Conservation (phyloP, 2,113 vertebrate species). For the Pteruthius melanotis region DNA sequence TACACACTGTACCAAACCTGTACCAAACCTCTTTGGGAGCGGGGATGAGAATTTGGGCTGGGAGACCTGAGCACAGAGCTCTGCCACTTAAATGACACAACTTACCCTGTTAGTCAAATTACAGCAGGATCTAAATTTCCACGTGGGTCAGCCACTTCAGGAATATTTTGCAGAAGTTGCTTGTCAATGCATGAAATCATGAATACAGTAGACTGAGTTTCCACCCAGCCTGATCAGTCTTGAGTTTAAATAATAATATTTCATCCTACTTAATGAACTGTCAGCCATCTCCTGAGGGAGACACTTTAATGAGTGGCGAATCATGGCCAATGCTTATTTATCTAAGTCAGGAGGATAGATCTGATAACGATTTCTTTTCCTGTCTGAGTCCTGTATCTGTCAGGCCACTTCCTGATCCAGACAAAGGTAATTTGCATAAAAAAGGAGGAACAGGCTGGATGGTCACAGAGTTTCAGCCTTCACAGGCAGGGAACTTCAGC, state of each 20-base stretch:
- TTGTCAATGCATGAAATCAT: constrained; percentile 15
- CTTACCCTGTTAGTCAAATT: background rate
- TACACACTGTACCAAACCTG: background rate
- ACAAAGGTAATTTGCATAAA: constrained; percentile 29
- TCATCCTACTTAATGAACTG: constrained; percentile 66
- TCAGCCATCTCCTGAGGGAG: constrained; percentile 58
- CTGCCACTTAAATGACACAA: background rate
- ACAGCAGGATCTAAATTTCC: background rate
- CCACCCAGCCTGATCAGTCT: constrained; percentile 24
- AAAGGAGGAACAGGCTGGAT: background rate
- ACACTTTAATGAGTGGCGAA: constrained; percentile 57
- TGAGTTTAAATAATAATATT: constrained; percentile 60
- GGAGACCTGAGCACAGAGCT: background rate
- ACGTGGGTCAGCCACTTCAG: background rate
- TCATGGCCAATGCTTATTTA: constrained; percentile 63
- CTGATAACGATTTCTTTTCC: constrained; percentile 32
- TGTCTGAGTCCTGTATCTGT: background rate
- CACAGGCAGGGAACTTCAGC: background rate
- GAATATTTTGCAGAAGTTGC: background rate
- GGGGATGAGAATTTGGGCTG: background rate
- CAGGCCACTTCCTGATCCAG: constrained; percentile 23
- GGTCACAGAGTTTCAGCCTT: background rate
- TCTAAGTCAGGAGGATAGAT: constrained; percentile 63
- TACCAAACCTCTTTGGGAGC: background rate
- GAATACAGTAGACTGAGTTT: constrained; percentile 29